Base-by-base conservation (phyloP, 1,140 invertebrate species). In the Hydropsyche tenuis region DNA sequence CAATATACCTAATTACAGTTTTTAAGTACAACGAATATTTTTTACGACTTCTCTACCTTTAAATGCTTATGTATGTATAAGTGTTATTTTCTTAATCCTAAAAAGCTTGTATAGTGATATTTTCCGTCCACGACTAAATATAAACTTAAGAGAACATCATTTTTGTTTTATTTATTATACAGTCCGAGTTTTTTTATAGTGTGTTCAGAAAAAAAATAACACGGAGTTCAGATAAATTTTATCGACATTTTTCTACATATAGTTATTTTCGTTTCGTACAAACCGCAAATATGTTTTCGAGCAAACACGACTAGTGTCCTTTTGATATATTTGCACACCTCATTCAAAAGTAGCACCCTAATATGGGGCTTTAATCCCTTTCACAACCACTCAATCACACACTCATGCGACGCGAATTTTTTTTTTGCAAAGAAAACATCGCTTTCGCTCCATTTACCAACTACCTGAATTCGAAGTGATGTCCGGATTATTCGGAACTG, bases 401-500 rank as follows among this genome's bases (percentile, higher is more conserved):
- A 71, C n/a, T 60, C 46, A 43, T 45, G 11, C 9, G 3, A 9
- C 9, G 30, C 20, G 53, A 60, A 11, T 2, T 18, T n/a, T 18
- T 43, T 72, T 72, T 71, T 46, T 18, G 69, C 74, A 72, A 62
- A 69, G 46, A 68, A 72, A 75, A 75, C 48, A 75, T 43, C 46
- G 69, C 42, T 69, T 56, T 56, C 74, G 48, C 30, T 71, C 64
- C 74, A 72, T 75, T 75, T 75, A 37, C 63, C 64, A 16, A 75
- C 74, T 75, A 75, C 74, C 74, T 75, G 74, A 75, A 75, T 75
- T 75, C 20, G 51, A 71, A 22, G 27, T 30, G 73, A 75, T 63
- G 37, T 43, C 5, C 30, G 64, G 65, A 42, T 72, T 72, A 62
- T 37, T 3, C 37, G 37, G 22, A 25, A 9, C 16, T 42, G n/a